Evolutionary conservation across 2,113 vertebrate genomes (phyloP), one percentile per base, ranked within the genome.

Genomic region (Pithys albifrons): DNA sequence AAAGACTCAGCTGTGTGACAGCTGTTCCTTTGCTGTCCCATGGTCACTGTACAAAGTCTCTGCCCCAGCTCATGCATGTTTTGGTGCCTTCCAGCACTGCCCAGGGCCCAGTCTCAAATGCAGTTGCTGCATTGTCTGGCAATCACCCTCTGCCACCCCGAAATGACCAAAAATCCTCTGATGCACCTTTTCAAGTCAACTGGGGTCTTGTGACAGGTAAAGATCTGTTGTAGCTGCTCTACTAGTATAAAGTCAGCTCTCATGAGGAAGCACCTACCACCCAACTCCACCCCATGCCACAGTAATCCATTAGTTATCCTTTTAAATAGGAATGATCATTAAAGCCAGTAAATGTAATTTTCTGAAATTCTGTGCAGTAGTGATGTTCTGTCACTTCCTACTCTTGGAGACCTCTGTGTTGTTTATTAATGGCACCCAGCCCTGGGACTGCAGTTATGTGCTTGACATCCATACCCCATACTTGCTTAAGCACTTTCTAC

Each of bases 401-500:
- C 10, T 39, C 28, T 45, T 41, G 33, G 11, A 75, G 8, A 45
- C 15, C 9, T 28, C 51, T 24, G 3, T 52, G 13, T n/a, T 66
- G 13, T 57, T 46, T 54, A 9, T 79, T 71, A 18, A 5, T 55
- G 37, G 52, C 43, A 46, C 11, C 14, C 28, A 57, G 10, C 52
- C 54, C 17, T 29, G 22, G 15, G 9, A 51, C 48, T 29, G 39
- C 51, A 57, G 33, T 82, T 39, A 5, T 6, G 0, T 74, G 18
- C 22, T 79, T 89, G 20, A 23, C 12, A 17, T 33, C 14, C 0
- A 1, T 28, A 27, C 4, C 5, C 4, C 5, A 6, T 28, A 19
- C 4, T 23, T 71, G 14, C 27, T 70, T 84, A 41, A 64, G 55
- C 20, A 39, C 29, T 55, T 78, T 16, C 35, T 67, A 46, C 65